These are phyloP conservation scores for Aegotheles bennettii DNA, from an alignment of 2,113 vertebrate genomes.

Conservation along the genomic window DNA sequence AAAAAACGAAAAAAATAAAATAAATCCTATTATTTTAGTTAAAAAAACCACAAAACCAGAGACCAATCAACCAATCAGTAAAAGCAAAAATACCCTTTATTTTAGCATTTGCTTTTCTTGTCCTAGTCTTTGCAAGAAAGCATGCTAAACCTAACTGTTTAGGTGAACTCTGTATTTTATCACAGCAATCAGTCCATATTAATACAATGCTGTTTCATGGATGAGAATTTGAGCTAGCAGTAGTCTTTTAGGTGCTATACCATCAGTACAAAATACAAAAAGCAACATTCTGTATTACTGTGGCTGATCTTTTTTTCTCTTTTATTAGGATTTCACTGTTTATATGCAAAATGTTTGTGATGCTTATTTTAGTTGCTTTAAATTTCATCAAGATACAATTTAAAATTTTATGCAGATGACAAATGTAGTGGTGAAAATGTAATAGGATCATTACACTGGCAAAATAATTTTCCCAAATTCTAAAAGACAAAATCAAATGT, in stretches of 20 bases:
- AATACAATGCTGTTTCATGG: background rate
- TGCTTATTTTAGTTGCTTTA: background rate
- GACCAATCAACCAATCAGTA: no score
- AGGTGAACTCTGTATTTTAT: background rate
- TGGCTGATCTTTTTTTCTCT: background rate
- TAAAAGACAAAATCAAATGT: background rate
- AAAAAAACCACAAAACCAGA: background rate
- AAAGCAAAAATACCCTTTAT: background rate
- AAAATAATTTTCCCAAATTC: background rate
- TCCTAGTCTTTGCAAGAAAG: background rate
- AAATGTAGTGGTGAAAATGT: background rate
- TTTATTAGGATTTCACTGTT: background rate
- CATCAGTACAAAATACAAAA: background rate
- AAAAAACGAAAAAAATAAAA: background rate
- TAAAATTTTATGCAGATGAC: background rate
- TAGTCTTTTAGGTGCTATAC: background rate
- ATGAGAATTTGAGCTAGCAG: background rate
- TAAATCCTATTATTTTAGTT: background rate
- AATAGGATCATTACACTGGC: background rate
- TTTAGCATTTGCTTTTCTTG: constrained; percentile 12
- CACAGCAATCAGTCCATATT: background rate
- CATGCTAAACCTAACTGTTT: background rate
- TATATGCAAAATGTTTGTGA: background rate
- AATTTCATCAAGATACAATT: background rate
- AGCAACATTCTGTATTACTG: background rate